Base-by-base conservation (phyloP, 1,140 invertebrate genomes). In the Pogonognathellus flavescens region DNA sequence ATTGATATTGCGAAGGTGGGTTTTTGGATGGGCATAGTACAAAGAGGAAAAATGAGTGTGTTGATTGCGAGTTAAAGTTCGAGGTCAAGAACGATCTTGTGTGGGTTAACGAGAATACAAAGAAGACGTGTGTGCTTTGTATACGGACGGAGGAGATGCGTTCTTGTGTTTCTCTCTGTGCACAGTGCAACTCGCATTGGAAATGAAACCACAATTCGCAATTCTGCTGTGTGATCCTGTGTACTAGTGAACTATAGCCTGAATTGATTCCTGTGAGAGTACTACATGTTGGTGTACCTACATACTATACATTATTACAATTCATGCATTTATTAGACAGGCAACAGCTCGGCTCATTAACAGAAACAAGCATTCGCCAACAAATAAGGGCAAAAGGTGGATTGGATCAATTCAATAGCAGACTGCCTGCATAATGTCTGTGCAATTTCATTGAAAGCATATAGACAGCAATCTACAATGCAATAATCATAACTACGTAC, bases 321-420 rank as follows among this genome's bases (percentile, higher is more conserved):
- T n/a, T 13, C 11, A 57, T 57, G n/a, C 53, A 4, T 57, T 13
- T 76, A 49, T 76, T 14, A 9, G 16, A 18, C 41, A 76, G 62
- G 62, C 62, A 66, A 66, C 62, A 25, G 10, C 41, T 76, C 70
- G 4, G 25, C 70, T 76, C 70, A 76, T 76, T 76, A 76, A n/a
- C 31, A 18, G 31, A 76, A 49, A 76, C 31, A 41, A 41, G 53
- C 70, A 76, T 76, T 76, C 41, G 41, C 11, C 41, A 76, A 76
- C 41, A 76, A 76, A 76, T 76, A 76, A 76, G 70, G 70, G 31
- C 25, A 76, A 76, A 76, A 76, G 70, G 70, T 76, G 70, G 70
- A 76, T 50, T 76, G 41, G 41, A 20, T 66, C 22, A 31, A 66
- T 66, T 66, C 22, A 31, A 66, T 66, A 25, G 62, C 62, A 25